Conservation (phyloP, 2,888 invertebrate genomes). For the Lasioglossum marginatum region DNA sequence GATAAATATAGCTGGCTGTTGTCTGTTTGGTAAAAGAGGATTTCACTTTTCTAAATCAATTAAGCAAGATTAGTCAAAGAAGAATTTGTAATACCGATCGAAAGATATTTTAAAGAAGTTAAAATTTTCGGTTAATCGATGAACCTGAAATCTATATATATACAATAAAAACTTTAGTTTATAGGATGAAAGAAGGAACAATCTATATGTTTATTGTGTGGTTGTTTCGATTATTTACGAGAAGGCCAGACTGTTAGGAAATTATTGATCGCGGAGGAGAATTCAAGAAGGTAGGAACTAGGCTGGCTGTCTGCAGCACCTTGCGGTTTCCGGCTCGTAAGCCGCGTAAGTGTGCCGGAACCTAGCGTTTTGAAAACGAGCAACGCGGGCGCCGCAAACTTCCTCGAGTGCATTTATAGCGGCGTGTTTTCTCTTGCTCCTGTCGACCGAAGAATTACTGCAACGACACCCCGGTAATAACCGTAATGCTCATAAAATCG, state of each 20-base stretch:
- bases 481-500: too few species aligned
- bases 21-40: too few species aligned
- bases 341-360: conserved; percentile 26
- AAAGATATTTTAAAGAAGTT: not conserved
- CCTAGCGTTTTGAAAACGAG: not conserved
- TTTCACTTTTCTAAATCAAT: too few species aligned
- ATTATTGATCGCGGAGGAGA: conserved; percentile 24
- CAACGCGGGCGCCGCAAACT: not conserved
- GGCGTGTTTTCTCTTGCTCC: not conserved
- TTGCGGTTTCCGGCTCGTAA: conserved; percentile 17
- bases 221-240: not conserved
- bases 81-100: too few species aligned
- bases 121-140: not conserved
- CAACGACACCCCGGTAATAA: not conserved
- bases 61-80: too few species aligned
- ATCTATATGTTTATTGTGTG: not conserved
- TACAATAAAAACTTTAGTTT: not conserved
- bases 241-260: not conserved
- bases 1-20: too few species aligned
- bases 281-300: not conserved
- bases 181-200: not conserved
- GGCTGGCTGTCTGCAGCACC: not conserved
- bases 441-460: not conserved
- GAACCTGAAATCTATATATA: not conserved
- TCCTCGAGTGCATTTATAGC: not conserved